Evolutionary conservation across 2,113 vertebrate species (phyloP).

Genomic region (Syngnathoides biaculeatus): DNA sequence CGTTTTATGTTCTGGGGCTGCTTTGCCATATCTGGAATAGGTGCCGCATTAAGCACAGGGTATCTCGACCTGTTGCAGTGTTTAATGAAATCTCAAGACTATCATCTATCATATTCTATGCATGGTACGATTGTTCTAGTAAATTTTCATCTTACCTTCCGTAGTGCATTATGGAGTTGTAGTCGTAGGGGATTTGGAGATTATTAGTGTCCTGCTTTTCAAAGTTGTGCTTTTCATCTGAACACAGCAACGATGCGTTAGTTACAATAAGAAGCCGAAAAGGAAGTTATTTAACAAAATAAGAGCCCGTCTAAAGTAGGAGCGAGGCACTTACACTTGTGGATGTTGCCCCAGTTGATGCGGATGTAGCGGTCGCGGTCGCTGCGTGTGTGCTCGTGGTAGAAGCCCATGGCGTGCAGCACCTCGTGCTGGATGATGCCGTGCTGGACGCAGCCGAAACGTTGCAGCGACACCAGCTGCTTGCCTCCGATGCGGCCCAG

Average conservation of each 20-base stretch:
- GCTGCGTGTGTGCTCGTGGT: conserved; percentile 65
- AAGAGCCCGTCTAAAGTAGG: neutral
- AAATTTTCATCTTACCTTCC: conserved; percentile 27
- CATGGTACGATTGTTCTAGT: neutral
- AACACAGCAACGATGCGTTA: neutral
- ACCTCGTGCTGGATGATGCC: conserved; percentile 62
- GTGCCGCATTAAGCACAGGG: no score
- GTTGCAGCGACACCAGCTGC: conserved; percentile 59
- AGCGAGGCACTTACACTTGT: conserved; percentile 7
- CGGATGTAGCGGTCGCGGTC: conserved; percentile 56
- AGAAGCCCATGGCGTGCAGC: conserved; percentile 64
- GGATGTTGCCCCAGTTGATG: conserved; percentile 56
- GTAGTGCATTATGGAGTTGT: conserved; percentile 62
- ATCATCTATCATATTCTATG: no score
- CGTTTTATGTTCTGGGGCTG: no score
- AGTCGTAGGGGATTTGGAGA: conserved; percentile 52
- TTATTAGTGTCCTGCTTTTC: conserved; percentile 29
- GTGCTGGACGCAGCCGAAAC: conserved; percentile 25
- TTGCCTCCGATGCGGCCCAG: conserved; percentile 34
- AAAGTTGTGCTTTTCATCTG: conserved; percentile 36
- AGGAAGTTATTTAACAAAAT: no score
- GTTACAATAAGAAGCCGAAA: neutral
- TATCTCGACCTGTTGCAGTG: no score
- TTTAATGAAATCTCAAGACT: no score
- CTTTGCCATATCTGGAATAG: no score